Base-by-base conservation (phyloP, 2,888 invertebrate species). In the Rhabditoides inermis region DNA sequence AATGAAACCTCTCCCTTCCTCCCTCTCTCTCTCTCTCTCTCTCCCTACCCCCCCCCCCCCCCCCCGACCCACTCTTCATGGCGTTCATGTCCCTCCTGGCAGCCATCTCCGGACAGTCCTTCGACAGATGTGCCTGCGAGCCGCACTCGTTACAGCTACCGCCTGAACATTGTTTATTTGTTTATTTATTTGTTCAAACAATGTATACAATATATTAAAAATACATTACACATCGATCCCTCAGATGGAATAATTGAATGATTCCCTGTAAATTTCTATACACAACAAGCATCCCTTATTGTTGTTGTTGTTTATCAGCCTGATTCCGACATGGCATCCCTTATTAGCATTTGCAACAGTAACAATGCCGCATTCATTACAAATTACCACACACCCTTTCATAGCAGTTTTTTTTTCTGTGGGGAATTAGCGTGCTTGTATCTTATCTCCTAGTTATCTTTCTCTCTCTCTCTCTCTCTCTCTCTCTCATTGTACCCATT, bases 51-150 rank as follows among this genome's bases (percentile, higher is more conserved):
- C 5, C 3, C 44, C 44, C n/a, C 7, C 25, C n/a, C 41, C 26
- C 27, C 41, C 44, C 30, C 44, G 23, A 3, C 28, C 20, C 22
- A 27, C 23, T n/a, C 36, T 25, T 25, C 40, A 10, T 12, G 12
- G 10, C 15, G 12, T n/a, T 40, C 40, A 7, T 32, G 10, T 22
- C 15, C 3, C 15, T 32, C 25, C 37, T 37, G 26, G 53, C 52
- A 23, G 51, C 57, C 37, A 61, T 32, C 46, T 63, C 59, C 12
- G 62, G 61, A 47, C 66, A 88, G 74, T 88, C 86, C 76, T 85
- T 86, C 65, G 84, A 85, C 58, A 88, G 80, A 79, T 90, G 90
- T 41, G 87, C 86, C 10, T 87, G 86, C 77, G 87, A 87, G 4
- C 87, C 88, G 79, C 90, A 90, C 2, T 85, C 80, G 66, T 85